A percentile compares a stretch with the other conserved stretches of the same genome.
These are phyloP conservation scores for Pollimyrus isidori DNA, from an alignment of 2,113 vertebrate genomes.

Conservation along the genomic window DNA sequence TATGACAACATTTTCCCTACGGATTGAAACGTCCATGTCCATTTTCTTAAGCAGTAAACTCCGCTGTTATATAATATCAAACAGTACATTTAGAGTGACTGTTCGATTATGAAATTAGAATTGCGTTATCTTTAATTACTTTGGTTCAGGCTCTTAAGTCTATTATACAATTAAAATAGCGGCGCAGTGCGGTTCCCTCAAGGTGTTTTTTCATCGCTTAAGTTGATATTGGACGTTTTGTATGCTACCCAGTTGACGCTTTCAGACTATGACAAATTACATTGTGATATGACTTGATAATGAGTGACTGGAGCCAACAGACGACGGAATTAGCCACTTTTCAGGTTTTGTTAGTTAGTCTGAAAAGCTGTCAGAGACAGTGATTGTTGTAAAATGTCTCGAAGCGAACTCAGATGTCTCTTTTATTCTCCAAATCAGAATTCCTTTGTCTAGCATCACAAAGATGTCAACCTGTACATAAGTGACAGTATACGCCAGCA, in stretches of 20 bases:
- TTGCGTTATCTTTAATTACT: constrained; percentile 1
- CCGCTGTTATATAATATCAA: not conserved
- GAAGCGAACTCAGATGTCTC: not conserved
- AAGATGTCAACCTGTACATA: constrained; percentile 3
- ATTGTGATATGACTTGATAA: constrained; percentile 10
- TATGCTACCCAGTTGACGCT: not conserved
- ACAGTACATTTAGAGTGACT: not conserved
- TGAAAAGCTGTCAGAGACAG: constrained; percentile 4
- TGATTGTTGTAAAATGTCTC: not conserved
- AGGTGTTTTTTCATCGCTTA: not conserved
- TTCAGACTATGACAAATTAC: not conserved
- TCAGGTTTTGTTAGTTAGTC: not conserved
- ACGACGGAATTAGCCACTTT: constrained; percentile 6
- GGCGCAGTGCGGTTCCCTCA: not conserved
- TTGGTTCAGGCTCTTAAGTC: not conserved
- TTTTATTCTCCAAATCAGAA: constrained; percentile 7
- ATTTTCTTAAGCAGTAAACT: not conserved
- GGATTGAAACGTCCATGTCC: not conserved
- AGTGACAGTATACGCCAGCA: not conserved
- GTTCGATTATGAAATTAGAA: not conserved
- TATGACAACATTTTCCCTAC: not conserved
- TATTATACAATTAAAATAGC: not conserved
- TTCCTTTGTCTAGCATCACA: not conserved
- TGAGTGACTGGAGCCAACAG: constrained; percentile 8
- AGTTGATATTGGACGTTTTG: not conserved